These are phyloP conservation scores for Nezara viridula DNA, from an alignment of 2,888 invertebrate genomes.

Conservation along the genomic window DNA sequence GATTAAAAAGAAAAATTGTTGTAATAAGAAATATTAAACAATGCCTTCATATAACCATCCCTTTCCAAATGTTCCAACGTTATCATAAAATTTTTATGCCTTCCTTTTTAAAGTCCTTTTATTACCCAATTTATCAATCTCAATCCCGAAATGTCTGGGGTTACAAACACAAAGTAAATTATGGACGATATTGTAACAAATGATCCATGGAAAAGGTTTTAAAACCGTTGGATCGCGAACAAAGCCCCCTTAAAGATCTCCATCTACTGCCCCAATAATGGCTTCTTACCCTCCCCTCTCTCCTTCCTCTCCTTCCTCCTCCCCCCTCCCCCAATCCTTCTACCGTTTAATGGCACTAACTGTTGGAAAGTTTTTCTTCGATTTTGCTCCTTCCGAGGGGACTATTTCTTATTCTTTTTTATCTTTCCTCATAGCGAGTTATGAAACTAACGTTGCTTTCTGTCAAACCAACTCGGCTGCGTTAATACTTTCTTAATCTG, in stretches of 20 bases:
- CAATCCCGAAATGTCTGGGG: background rate
- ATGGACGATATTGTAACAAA: background rate
- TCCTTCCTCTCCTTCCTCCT: background rate
- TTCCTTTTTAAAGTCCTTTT: background rate
- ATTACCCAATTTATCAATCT: background rate
- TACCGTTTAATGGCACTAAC: constrained; percentile 47
- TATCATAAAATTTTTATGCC: background rate
- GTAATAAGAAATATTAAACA: too few relatives aligned
- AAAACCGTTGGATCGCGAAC: background rate
- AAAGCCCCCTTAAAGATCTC: background rate
- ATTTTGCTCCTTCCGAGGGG: background rate
- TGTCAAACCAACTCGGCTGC: background rate
- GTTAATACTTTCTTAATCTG: background rate
- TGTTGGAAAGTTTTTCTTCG: constrained; percentile 44
- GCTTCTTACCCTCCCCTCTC: background rate
- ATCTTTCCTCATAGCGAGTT: background rate
- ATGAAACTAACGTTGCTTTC: background rate
- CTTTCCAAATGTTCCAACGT: background rate
- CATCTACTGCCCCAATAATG: constrained; percentile 2
- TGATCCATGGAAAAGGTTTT: background rate
- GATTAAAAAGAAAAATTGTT: too few relatives aligned
- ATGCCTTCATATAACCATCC: background rate
- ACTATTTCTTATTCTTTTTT: constrained; percentile 11
- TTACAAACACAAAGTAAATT: background rate
- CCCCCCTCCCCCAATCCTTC: background rate